A percentile compares a stretch with the other conserved stretches of the same genome.
Evolutionary conservation across 2,888 invertebrate genomes (phyloP).

Genomic region (Calameuta idolon): DNA sequence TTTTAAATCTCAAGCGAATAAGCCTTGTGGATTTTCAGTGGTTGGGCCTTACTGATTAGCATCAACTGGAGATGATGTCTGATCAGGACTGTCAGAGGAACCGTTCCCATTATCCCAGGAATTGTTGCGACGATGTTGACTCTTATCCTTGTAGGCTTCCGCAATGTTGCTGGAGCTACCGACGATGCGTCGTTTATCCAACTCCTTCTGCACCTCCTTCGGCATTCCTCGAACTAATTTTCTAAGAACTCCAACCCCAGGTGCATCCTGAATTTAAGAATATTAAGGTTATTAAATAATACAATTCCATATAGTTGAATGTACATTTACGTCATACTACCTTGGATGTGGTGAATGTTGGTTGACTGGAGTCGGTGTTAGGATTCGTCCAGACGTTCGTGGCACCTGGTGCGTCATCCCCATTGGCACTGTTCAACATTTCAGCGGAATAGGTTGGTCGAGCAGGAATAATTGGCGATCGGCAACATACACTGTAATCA

Average conservation of each 20-base stretch:
- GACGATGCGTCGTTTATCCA: slow-evolving; percentile 75
- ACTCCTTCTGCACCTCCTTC: slow-evolving; percentile 75
- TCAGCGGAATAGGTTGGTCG: slow-evolving; percentile 79
- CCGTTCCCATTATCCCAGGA: slow-evolving; percentile 62
- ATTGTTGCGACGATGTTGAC: slow-evolving; percentile 58
- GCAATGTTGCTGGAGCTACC: slow-evolving; percentile 68
- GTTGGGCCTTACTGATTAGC: slow-evolving; percentile 35
- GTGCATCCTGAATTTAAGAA: neutral
- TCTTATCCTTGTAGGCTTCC: slow-evolving; percentile 59
- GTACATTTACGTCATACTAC: slow-evolving; percentile 42
- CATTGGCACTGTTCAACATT: slow-evolving; percentile 60
- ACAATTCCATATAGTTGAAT: neutral
- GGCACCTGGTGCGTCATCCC: slow-evolving; percentile 55
- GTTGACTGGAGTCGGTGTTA: slow-evolving; percentile 38
- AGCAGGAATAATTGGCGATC: slow-evolving; percentile 85
- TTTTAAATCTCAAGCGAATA: neutral
- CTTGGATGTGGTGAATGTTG: slow-evolving; percentile 43
- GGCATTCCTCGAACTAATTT: slow-evolving; percentile 70
- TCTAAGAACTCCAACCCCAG: slow-evolving; percentile 25
- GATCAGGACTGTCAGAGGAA: slow-evolving; percentile 47
- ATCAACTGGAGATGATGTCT: slow-evolving; percentile 46
- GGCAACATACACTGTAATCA: slow-evolving; percentile 78
- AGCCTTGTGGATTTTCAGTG: slow-evolving; percentile 13
- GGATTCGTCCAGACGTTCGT: slow-evolving; percentile 83
- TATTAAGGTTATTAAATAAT: slow-evolving; percentile 21